A percentile compares a stretch with the other conserved stretches of the same genome.
Evolutionary conservation across 2,113 vertebrate species (phyloP).

Genomic region (Nanorana parkeri): DNA sequence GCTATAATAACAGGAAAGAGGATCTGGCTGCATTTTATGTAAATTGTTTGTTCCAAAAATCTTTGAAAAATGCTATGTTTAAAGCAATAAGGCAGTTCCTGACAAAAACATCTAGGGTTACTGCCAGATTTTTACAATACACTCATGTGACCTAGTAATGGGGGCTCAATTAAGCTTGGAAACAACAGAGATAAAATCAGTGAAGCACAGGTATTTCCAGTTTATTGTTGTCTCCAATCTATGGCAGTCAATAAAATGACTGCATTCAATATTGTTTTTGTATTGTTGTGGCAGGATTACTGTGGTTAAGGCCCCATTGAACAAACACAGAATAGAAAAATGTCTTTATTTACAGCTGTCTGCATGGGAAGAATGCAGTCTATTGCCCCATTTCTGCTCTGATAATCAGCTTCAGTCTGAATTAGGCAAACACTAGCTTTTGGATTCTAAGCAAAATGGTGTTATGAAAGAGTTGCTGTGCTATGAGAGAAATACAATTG

Average conservation of each 20-base stretch:
- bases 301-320: conserved; percentile 64
- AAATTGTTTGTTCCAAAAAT: conserved; percentile 43
- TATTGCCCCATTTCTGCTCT: conserved; percentile 60
- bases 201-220: conserved; percentile 66
- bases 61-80: conserved; percentile 50
- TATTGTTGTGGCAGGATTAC: conserved; percentile 66
- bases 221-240: conserved; percentile 66
- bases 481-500: conserved; percentile 57
- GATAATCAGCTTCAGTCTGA: conserved; percentile 61
- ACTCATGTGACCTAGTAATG: conserved; percentile 62
- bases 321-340: conserved; percentile 62
- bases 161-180: conserved; percentile 63
- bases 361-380: conserved; percentile 62
- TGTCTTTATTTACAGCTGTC: conserved; percentile 69
- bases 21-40: background rate
- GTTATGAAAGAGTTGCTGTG: conserved; percentile 61
- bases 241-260: conserved; percentile 64
- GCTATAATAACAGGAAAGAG: background rate
- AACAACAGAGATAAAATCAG: conserved; percentile 66
- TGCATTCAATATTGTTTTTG: conserved; percentile 65
- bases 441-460: conserved; percentile 64
- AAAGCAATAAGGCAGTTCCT: conserved; percentile 66
- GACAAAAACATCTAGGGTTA: conserved; percentile 61
- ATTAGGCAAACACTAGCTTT: conserved; percentile 64
- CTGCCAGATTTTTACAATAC: conserved; percentile 68